phyloP scores from a whole-genome alignment of 2,797 vertebrate genomes.

The Notamacropus eugenii region DNA sequence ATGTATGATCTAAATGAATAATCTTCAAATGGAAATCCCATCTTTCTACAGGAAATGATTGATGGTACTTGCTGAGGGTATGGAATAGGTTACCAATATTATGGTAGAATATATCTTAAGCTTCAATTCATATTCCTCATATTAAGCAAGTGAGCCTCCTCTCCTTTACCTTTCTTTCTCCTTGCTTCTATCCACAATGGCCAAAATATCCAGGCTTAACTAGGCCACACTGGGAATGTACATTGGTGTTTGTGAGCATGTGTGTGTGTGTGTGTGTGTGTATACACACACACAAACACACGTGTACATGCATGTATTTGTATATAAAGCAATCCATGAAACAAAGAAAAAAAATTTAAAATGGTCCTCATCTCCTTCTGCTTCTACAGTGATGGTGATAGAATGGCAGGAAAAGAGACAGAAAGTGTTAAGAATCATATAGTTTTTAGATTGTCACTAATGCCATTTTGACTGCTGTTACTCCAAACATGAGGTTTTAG shows the following conservation, averaged over 20 bases:
- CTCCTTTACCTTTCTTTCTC: not conserved
- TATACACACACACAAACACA: not conserved
- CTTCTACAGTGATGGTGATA: not conserved
- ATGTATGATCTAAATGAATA: not conserved
- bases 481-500: not conserved
- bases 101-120: not conserved
- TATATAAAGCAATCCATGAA: not conserved
- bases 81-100: not conserved
- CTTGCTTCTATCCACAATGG: not conserved
- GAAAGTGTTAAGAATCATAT: not conserved
- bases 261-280: accelerated
- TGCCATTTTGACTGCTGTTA: not conserved
- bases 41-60: not conserved
- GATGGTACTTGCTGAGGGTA: not conserved
- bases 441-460: not conserved
- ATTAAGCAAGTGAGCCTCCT: not conserved
- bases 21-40: not conserved
- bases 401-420: not conserved
- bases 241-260: no score
- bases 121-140: not conserved
- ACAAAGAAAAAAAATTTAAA: not conserved
- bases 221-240: not conserved
- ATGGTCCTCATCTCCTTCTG: not conserved
- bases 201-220: not conserved
- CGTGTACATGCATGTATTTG: not conserved